Conservation (phyloP, 2,797 vertebrate genomes). For the Clarias platycephalus region DNA sequence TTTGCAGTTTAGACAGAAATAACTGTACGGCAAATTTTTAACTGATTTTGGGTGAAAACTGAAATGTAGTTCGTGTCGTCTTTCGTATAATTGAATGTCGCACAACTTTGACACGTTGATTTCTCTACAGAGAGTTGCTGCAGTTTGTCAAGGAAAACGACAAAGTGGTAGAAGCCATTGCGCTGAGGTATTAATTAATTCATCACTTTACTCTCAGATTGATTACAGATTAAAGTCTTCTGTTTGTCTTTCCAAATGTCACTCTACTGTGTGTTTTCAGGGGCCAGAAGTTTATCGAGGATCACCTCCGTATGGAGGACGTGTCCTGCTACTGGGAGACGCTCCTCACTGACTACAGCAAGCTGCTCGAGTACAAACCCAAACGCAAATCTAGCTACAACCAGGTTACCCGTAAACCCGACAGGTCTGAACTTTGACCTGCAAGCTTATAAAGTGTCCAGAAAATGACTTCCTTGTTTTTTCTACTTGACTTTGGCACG, state of each 20-base stretch:
- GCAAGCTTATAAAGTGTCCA: not conserved
- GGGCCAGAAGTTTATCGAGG: conserved; percentile 84
- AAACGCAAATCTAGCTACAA: conserved; percentile 75
- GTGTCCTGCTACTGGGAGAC: conserved; percentile 92
- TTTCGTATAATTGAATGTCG: not conserved
- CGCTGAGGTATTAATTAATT: conserved; percentile 77
- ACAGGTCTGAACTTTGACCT: conserved; percentile 81
- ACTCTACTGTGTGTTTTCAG: conserved; percentile 64
- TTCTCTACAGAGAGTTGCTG: conserved; percentile 81
- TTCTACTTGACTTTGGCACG: not conserved
- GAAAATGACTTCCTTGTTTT: not conserved
- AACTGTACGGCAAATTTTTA: no score
- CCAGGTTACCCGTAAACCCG: conserved; percentile 71
- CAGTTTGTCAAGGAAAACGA: conserved; percentile 92
- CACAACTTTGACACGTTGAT: not conserved
- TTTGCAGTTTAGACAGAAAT: not conserved
- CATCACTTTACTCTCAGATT: not conserved
- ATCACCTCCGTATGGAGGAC: conserved; percentile 88
- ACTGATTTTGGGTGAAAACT: not conserved
- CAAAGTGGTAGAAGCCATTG: conserved; percentile 81
- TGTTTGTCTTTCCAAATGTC: not conserved
- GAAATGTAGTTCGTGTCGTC: not conserved
- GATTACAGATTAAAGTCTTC: not conserved
- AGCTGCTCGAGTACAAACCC: conserved; percentile 84
- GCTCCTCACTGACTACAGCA: conserved; percentile 84